Evolutionary conservation across 2,888 invertebrate genomes (phyloP), one percentile per base, ranked within the genome.

Genomic region (Stictocephala bisonia): DNA sequence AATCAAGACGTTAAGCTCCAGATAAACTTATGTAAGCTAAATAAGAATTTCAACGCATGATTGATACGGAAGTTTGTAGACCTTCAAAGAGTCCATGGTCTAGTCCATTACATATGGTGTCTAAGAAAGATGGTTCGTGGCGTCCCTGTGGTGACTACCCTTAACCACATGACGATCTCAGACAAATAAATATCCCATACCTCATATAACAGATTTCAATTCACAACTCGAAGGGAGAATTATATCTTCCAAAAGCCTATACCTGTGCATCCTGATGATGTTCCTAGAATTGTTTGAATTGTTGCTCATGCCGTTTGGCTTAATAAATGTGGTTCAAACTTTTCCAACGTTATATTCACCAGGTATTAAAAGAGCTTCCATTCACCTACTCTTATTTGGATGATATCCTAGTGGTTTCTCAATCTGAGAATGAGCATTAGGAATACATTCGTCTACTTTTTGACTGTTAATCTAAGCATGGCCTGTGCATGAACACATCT

Each of bases 141-240:
- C 64, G 82, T 22, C 80, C 82, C 0, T 82, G 84, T 70, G 84
- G 84, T 3, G 83, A 80, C 76, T 85, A 84, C 72, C 74, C 84
- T 0, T 84, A 0, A 85, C 84, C 73, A 69, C 0, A 26, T 53
- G 0, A 82, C 81, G 0, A 44, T 76, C 0, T 79, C 80, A 0
- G 81, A 81, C n/a, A n/a, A n/a, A n/a, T 72, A 31, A 78, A 6
- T 78, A 80, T 53, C 79, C 79, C 0, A 67, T 79, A 3, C 77
- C 79, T 0, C 75, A 79, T 29, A 69, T 81, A 2, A 75, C 77
- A 26, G 80, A 81, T 51, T 79, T 79, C 40, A 20, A 76, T 3
- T 67, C 41, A 11, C 27, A 73, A 2, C 74, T 74, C 15, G 51
- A 35, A 18, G 77, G 76, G 6, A 74, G 60, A 13, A 74, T 50